phyloP scores from a whole-genome alignment of 23 tunicate species.

The Styela plicata region DNA sequence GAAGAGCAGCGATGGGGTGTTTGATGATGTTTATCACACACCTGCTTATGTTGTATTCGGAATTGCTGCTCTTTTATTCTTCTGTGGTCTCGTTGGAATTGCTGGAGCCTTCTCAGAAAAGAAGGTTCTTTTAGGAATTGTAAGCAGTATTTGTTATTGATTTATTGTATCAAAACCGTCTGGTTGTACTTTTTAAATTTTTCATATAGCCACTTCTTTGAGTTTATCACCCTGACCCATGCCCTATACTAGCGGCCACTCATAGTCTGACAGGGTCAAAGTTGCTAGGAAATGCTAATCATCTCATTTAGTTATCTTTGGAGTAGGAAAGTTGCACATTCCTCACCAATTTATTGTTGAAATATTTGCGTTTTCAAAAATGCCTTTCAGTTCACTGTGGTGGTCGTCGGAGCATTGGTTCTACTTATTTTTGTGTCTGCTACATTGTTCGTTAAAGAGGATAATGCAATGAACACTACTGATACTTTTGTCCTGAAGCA shows the following conservation, averaged over 20 bases:
- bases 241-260: too few relatives aligned
- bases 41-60: conserved; percentile 12
- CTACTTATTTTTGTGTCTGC: background rate
- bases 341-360: too few relatives aligned
- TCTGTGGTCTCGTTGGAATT: conserved; percentile 19
- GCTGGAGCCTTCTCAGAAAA: conserved; percentile 20
- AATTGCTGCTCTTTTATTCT: conserved; percentile 5
- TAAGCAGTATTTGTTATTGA: background rate
- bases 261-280: too few relatives aligned
- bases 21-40: background rate
- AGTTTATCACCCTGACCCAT: too few relatives aligned
- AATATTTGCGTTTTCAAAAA: too few relatives aligned
- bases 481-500: background rate
- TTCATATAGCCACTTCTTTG: too few relatives aligned
- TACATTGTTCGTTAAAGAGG: background rate
- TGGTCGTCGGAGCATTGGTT: background rate
- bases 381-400: background rate
- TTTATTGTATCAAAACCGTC: too few relatives aligned
- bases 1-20: background rate
- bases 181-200: too few relatives aligned
- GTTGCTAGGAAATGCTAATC: too few relatives aligned
- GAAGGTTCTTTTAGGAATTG: conserved; percentile 1
- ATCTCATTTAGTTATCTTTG: too few relatives aligned
- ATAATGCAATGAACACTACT: background rate
- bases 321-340: too few relatives aligned